phyloP scores from a whole-genome alignment of 2,888 invertebrate genomes.

The Eurytoma adleriae region DNA sequence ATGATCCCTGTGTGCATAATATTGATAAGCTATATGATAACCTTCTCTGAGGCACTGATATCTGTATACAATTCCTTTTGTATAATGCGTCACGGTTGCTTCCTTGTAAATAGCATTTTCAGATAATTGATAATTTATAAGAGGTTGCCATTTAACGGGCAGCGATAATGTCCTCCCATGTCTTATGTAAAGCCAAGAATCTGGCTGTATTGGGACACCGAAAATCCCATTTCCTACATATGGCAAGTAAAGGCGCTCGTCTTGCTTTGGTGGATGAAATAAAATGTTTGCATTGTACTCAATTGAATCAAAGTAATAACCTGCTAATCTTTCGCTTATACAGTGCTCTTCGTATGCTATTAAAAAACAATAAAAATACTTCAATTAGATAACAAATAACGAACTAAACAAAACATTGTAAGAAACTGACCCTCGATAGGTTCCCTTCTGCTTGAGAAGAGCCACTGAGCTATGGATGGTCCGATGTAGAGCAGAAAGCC shows the following conservation, averaged over 20 bases:
- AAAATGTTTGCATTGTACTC: slow-evolving; percentile 84
- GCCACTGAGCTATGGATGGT: slow-evolving; percentile 81
- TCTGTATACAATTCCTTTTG: slow-evolving; percentile 81
- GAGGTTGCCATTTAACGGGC: slow-evolving; percentile 83
- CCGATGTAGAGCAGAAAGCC: slow-evolving; percentile 81
- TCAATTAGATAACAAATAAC: neutral
- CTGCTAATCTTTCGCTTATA: slow-evolving; percentile 81
- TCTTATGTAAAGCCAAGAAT: slow-evolving; percentile 83
- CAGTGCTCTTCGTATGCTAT: slow-evolving; percentile 80
- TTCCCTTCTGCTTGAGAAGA: slow-evolving; percentile 78
- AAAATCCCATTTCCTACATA: slow-evolving; percentile 87
- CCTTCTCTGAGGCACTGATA: slow-evolving; percentile 84
- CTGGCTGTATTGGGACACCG: slow-evolving; percentile 81
- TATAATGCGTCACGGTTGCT: slow-evolving; percentile 84
- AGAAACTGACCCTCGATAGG: slow-evolving; percentile 70
- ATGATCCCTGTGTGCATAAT: slow-evolving; percentile 88
- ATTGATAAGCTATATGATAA: slow-evolving; percentile 81
- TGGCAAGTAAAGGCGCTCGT: slow-evolving; percentile 82
- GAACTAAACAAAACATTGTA: neutral
- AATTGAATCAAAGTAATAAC: slow-evolving; percentile 80
- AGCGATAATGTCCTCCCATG: slow-evolving; percentile 82
- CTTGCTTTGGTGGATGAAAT: slow-evolving; percentile 78
- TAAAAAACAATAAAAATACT: slow-evolving; percentile 56
- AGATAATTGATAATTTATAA: slow-evolving; percentile 78
- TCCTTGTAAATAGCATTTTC: slow-evolving; percentile 80